Evolutionary conservation across 2,888 invertebrate genomes (phyloP).

Genomic region (Stenodera caucasica): DNA sequence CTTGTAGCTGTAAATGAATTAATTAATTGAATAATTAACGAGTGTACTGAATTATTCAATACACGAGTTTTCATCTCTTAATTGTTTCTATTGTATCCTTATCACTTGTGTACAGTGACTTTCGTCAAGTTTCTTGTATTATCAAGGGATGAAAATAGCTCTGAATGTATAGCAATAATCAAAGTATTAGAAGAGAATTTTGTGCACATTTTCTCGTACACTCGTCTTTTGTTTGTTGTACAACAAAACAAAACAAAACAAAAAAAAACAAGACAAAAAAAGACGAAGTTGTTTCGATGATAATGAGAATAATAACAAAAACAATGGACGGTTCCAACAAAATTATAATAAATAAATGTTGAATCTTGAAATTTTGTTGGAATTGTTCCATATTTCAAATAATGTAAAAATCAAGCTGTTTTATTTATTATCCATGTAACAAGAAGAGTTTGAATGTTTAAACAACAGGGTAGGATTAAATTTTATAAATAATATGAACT

Average conservation of each 20-base stretch:
- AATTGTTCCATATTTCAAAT: neutral
- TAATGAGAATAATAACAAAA: neutral
- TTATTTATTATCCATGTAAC: conserved; percentile 16
- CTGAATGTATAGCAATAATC: conserved; percentile 28
- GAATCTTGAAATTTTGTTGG: neutral
- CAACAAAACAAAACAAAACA: neutral
- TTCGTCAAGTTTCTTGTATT: neutral
- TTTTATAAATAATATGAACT: conserved; percentile 29
- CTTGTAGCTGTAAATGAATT: conserved; percentile 10
- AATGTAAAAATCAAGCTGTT: conserved; percentile 19
- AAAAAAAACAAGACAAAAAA: neutral
- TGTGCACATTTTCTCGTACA: conserved; percentile 14
- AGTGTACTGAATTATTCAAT: conserved; percentile 18
- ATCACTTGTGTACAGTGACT: neutral
- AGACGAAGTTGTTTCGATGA: neutral
- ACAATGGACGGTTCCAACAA: too few species aligned
- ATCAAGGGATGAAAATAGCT: conserved; percentile 1
- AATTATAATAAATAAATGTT: conserved; percentile 15
- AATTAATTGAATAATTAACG: conserved; percentile 15
- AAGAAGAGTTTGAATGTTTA: conserved; percentile 17
- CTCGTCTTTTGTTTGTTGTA: conserved; percentile 11
- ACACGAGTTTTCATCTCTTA: neutral
- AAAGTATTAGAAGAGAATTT: conserved; percentile 19
- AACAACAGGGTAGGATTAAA: conserved; percentile 37
- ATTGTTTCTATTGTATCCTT: neutral